Evolutionary conservation across 2,888 invertebrate species (phyloP).

Genomic region (Andrena trimmerana): DNA sequence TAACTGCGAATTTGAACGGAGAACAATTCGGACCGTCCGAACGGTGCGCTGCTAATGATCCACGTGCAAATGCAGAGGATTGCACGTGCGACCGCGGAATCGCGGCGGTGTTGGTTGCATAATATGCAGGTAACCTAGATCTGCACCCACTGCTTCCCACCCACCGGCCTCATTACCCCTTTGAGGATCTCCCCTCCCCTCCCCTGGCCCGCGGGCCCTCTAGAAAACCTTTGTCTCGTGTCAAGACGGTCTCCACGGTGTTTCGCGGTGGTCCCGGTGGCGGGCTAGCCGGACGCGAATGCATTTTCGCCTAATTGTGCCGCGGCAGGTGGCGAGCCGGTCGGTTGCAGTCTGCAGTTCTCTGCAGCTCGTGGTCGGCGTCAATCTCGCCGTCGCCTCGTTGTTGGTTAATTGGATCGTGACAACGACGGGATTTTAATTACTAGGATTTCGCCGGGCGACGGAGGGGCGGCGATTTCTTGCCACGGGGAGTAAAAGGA

Average conservation of each 20-base stretch:
- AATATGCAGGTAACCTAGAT: conserved; percentile 83
- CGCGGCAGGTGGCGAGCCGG: neutral
- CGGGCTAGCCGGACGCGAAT: conserved; percentile 39
- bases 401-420: conserved; percentile 29
- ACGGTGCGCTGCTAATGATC: conserved; percentile 43
- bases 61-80: conserved; percentile 40
- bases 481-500: neutral
- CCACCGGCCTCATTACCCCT: conserved; percentile 79
- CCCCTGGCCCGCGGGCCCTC: conserved; percentile 34
- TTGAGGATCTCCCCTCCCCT: conserved; percentile 55
- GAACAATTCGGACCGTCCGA: conserved; percentile 3
- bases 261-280: conserved; percentile 18
- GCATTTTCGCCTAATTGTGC: conserved; percentile 35
- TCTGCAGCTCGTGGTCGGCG: neutral
- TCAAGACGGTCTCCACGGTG: conserved; percentile 59
- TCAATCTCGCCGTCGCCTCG: conserved; percentile 4
- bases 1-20: conserved; percentile 39
- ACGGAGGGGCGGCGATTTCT: neutral
- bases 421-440: conserved; percentile 33
- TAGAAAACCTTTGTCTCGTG: conserved; percentile 67
- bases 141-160: conserved; percentile 74
- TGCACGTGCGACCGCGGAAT: conserved; percentile 68
- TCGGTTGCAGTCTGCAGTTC: conserved; percentile 3
- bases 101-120: conserved; percentile 78
- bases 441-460: neutral